Percentiles rank a stretch among this genome's conserved stretches.
Conservation (phyloP, 2,797 vertebrate genomes). For the Gouania willdenowi region DNA sequence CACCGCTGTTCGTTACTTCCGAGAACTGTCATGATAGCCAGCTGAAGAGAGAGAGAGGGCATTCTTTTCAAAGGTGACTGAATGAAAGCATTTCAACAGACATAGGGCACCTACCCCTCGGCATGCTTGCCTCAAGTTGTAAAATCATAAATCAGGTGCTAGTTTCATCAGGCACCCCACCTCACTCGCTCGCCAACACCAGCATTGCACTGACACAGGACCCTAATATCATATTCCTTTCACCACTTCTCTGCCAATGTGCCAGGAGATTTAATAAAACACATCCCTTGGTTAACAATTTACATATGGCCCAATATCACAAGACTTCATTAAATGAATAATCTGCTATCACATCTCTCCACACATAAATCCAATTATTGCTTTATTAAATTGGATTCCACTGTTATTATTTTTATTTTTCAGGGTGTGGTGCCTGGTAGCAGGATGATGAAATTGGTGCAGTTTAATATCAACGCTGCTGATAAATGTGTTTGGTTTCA, state of each 20-base stretch:
- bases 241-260: conserved; percentile 38
- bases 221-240: conserved; percentile 57
- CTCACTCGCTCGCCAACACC: conserved; percentile 34
- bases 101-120: conserved; percentile 28
- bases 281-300: conserved; percentile 67
- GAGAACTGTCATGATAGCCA: conserved; percentile 55
- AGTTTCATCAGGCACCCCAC: conserved; percentile 59
- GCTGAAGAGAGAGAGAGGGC: no score
- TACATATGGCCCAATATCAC: conserved; percentile 71
- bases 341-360: conserved; percentile 69
- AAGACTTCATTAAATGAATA: conserved; percentile 74
- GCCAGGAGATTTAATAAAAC: conserved; percentile 57
- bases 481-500: conserved; percentile 75
- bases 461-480: conserved; percentile 67
- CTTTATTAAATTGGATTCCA: conserved; percentile 74
- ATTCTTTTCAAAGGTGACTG: conserved; percentile 50
- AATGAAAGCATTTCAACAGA: conserved; percentile 49
- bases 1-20: conserved; percentile 35
- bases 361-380: conserved; percentile 76
- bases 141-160: conserved; percentile 60
- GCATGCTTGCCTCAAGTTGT: conserved; percentile 35
- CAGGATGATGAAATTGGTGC: conserved; percentile 64
- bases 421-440: conserved; percentile 43
- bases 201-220: conserved; percentile 39
- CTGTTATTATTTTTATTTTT: conserved; percentile 70